phyloP scores from a whole-genome alignment of 2,888 invertebrate species.

The Nymphalis urticae region DNA sequence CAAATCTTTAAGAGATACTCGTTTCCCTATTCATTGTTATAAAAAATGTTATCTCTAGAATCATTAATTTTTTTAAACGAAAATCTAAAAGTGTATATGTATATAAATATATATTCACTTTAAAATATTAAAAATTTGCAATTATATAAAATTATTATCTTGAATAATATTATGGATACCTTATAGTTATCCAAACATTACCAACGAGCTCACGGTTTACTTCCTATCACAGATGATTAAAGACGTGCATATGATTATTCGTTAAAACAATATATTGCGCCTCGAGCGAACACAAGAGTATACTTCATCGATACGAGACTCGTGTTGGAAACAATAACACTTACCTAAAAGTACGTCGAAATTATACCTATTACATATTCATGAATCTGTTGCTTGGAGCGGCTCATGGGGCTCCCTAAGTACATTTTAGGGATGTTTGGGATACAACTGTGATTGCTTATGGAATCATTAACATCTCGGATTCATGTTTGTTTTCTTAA shows the following conservation, averaged over 20 bases:
- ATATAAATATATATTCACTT: no score
- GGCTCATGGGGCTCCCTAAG: constrained; percentile 30
- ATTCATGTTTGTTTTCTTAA: neutral
- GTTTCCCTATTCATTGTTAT: no score
- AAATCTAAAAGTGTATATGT: no score
- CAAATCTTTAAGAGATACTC: no score
- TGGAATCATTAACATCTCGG: neutral
- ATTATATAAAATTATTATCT: no score
- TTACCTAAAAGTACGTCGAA: constrained; percentile 58
- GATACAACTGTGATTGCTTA: neutral
- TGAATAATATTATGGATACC: no score
- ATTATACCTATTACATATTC: constrained; percentile 72
- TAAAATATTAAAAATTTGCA: no score
- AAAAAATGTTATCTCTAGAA: no score
- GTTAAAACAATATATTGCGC: constrained; percentile 4
- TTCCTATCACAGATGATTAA: neutral
- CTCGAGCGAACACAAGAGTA: neutral
- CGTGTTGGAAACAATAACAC: constrained; percentile 62
- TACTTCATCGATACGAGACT: constrained; percentile 27
- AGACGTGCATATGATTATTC: constrained; percentile 11
- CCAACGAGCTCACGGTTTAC: neutral
- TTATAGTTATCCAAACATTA: neutral
- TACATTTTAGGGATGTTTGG: constrained; percentile 27
- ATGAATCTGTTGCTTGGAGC: constrained; percentile 47
- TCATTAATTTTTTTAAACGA: no score